Conservation (phyloP, 92 coral and sea anemone genomes). For the Porites rus region DNA sequence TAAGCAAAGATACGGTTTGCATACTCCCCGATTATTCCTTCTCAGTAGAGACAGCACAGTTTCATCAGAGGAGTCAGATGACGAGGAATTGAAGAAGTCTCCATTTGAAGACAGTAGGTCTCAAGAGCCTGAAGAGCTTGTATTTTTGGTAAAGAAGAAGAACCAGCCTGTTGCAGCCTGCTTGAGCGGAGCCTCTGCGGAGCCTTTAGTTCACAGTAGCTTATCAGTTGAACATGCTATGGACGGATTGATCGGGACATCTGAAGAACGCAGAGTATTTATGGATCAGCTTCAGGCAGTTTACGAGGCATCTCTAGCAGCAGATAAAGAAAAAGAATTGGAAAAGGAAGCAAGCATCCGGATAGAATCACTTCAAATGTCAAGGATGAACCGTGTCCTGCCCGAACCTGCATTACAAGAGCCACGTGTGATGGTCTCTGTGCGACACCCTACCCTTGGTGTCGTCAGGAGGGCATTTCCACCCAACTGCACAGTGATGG, state of each 20-base stretch:
- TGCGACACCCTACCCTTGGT: constrained; percentile 56
- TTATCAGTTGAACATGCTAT: not conserved
- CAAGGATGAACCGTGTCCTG: constrained; percentile 35
- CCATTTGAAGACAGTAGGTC: not conserved
- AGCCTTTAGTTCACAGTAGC: not conserved
- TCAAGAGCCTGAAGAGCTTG: not conserved
- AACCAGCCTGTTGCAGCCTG: not conserved
- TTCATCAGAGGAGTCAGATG: not conserved
- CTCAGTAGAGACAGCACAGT: constrained; percentile 1
- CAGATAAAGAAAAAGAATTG: constrained; percentile 36
- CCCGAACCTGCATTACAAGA: constrained; percentile 16
- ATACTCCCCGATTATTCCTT: constrained; percentile 38
- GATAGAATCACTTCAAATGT: constrained; percentile 30
- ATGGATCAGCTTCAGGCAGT: constrained; percentile 29
- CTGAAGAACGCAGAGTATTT: constrained; percentile 45
- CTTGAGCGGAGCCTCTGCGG: constrained; percentile 3
- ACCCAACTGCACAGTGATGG: constrained; percentile 22
- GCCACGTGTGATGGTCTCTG: constrained; percentile 46
- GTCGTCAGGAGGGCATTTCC: constrained; percentile 38
- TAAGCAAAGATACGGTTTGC: constrained; percentile 39
- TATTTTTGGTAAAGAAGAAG: not conserved
- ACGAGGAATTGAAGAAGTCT: not conserved
- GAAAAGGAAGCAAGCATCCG: constrained; percentile 6
- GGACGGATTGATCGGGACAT: constrained; percentile 51
- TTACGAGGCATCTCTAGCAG: constrained; percentile 42